Evolutionary conservation across 2,113 vertebrate species (phyloP).

Genomic region (Steatornis caripensis): DNA sequence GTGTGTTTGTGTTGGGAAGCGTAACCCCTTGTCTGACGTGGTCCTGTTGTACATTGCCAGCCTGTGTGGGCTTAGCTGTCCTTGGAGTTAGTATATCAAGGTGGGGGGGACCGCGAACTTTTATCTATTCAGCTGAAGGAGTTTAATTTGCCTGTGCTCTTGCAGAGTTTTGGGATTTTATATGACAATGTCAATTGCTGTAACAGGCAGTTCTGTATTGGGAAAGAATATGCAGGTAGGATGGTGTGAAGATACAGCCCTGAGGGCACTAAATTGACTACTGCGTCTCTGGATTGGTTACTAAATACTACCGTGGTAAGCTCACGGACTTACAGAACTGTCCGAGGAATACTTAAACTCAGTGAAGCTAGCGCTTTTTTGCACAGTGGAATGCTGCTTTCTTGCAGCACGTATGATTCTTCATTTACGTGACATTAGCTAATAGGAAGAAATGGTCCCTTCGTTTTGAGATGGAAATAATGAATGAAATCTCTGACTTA

Average conservation of each 20-base stretch:
- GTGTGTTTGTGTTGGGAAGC: fast-evolving
- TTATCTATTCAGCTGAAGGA: neutral
- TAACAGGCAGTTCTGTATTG: neutral
- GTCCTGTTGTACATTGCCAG: fast-evolving
- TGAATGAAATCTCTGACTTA: neutral
- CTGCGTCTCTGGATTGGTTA: neutral
- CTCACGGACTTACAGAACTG: fast-evolving
- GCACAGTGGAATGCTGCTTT: neutral
- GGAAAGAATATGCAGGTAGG: neutral
- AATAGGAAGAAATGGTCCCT: too few relatives aligned
- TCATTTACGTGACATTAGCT: fast-evolving
- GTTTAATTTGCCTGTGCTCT: neutral
- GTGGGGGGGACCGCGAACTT: neutral
- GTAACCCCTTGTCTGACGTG: fast-evolving
- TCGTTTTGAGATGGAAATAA: too few relatives aligned
- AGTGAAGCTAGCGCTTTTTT: neutral
- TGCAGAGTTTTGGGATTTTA: neutral
- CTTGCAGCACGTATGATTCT: neutral
- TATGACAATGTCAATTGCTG: fast-evolving
- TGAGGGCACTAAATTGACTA: neutral
- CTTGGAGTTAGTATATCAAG: neutral
- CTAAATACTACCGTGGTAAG: neutral
- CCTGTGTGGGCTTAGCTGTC: too few relatives aligned
- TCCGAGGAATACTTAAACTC: neutral
- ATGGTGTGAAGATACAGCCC: neutral